phyloP scores from a whole-genome alignment of 2,888 invertebrate genomes.

The Alentia gelatinosa region DNA sequence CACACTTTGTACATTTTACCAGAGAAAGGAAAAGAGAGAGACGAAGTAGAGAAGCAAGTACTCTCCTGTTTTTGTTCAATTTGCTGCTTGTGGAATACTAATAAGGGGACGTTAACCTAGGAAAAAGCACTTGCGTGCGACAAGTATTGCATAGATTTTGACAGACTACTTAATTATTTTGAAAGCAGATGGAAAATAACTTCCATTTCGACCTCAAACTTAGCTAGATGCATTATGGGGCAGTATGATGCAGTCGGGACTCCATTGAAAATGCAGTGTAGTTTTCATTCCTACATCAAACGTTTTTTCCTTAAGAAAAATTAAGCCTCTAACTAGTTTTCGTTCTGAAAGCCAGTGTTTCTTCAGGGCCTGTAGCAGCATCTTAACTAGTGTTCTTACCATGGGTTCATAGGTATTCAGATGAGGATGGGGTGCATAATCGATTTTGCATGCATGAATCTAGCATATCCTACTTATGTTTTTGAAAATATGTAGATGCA shows the following conservation, averaged over 20 bases:
- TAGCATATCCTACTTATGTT: too few relatives aligned
- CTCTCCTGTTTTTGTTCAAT: constrained; percentile 10
- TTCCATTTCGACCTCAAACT: not conserved
- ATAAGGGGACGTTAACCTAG: not conserved
- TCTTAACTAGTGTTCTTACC: too few relatives aligned
- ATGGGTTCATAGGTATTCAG: too few relatives aligned
- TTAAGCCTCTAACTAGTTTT: not conserved
- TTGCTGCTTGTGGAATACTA: not conserved
- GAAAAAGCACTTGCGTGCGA: not conserved
- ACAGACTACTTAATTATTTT: not conserved
- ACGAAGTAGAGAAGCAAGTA: not conserved
- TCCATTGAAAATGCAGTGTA: not conserved
- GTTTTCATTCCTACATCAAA: not conserved
- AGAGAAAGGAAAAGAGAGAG: not conserved
- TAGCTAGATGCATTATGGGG: not conserved
- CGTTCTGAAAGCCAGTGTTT: not conserved
- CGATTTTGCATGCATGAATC: too few relatives aligned
- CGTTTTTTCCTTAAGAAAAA: not conserved
- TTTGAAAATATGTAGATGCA: too few relatives aligned
- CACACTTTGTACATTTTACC: not conserved
- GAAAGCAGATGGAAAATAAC: not conserved
- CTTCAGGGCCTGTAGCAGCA: too few relatives aligned
- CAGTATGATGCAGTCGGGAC: not conserved
- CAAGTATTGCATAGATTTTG: not conserved
- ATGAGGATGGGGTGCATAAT: too few relatives aligned